Percentiles rank a stretch among this genome's conserved stretches.
Evolutionary conservation across 2,888 invertebrate genomes (phyloP).

Genomic region (Cyclophora albipunctata): DNA sequence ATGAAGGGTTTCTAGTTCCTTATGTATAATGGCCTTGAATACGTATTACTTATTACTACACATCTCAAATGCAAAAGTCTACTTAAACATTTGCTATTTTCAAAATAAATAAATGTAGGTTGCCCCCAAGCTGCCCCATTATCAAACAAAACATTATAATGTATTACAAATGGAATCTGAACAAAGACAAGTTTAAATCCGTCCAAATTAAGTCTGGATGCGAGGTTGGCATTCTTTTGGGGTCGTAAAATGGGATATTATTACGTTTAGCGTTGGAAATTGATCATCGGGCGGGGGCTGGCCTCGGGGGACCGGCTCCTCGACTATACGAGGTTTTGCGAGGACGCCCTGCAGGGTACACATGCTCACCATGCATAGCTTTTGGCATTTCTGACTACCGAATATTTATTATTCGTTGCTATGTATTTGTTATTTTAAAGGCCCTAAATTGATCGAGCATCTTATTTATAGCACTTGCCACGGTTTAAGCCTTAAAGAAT

Average conservation of each 20-base stretch:
- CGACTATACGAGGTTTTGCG: constrained; percentile 35
- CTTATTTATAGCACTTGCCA: no score
- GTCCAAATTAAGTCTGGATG: constrained; percentile 28
- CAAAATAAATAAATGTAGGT: no score
- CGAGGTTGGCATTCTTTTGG: constrained; percentile 31
- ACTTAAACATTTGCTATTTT: no score
- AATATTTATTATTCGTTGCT: background rate
- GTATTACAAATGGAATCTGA: constrained; percentile 14
- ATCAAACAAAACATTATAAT: no score
- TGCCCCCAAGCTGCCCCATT: no score
- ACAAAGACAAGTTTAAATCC: constrained; percentile 28
- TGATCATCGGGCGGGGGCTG: constrained; percentile 45
- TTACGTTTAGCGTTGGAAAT: constrained; percentile 56
- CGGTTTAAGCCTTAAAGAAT: no score
- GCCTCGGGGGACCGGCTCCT: constrained; percentile 47
- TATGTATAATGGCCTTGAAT: no score
- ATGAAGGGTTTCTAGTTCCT: no score
- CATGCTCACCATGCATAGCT: constrained; percentile 27
- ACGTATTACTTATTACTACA: no score
- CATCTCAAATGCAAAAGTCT: no score
- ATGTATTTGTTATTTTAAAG: background rate
- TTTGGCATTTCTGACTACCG: background rate
- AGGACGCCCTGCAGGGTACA: constrained; percentile 40
- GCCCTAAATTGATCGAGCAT: no score
- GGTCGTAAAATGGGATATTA: constrained; percentile 53